Evolutionary conservation across 2,113 vertebrate genomes (phyloP).

Genomic region (Hippocampus comes): DNA sequence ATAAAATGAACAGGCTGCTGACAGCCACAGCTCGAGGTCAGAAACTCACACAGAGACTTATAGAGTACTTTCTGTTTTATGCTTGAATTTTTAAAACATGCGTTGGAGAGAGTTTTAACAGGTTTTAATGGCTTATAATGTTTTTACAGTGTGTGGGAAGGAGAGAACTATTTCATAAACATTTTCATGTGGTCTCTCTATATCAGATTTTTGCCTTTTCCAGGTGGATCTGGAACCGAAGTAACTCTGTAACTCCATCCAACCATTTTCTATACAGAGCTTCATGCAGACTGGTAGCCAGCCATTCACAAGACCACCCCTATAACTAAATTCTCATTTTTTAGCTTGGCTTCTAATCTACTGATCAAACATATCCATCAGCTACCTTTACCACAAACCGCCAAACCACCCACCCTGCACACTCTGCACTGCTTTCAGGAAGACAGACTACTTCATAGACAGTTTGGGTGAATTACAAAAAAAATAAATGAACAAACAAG

Average conservation of each 20-base stretch:
- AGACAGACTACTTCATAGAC: conserved; percentile 40
- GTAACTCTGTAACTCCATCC: neutral
- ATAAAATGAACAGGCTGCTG: too few species aligned
- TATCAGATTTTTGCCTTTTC: too few species aligned
- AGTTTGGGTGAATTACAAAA: conserved; percentile 47
- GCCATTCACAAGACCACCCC: neutral
- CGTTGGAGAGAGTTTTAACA: too few species aligned
- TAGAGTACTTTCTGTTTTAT: too few species aligned
- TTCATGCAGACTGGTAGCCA: neutral
- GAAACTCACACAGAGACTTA: too few species aligned
- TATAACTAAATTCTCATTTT: neutral
- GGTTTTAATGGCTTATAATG: too few species aligned
- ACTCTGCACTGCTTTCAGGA: conserved; percentile 4
- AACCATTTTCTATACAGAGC: neutral
- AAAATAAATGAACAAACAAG: conserved; percentile 48
- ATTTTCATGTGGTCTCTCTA: too few species aligned
- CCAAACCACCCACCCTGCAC: neutral
- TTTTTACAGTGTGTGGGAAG: too few species aligned
- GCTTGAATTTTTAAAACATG: too few species aligned
- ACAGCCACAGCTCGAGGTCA: too few species aligned
- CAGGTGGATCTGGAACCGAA: too few species aligned
- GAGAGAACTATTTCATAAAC: too few species aligned
- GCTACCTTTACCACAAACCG: neutral
- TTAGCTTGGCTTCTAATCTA: neutral
- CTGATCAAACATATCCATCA: neutral